Evolutionary conservation across 2,113 vertebrate genomes (phyloP).

Genomic region (Oryzias curvinotus): DNA sequence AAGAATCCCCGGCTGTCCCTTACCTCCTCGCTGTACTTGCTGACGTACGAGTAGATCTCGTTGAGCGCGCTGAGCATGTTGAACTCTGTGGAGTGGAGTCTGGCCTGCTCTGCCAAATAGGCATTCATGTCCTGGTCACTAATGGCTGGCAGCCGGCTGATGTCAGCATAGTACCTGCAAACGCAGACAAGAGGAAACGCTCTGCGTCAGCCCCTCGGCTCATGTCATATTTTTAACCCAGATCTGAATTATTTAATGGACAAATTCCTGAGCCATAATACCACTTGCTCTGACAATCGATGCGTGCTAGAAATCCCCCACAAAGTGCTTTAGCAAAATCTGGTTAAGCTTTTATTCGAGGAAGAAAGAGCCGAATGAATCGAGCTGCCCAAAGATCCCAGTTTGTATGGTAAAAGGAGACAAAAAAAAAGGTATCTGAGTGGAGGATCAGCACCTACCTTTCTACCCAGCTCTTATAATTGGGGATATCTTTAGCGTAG

Average conservation of each 20-base stretch:
- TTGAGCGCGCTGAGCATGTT: conserved; percentile 97
- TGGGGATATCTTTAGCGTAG: conserved; percentile 99
- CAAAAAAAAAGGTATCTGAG: conserved; percentile 16
- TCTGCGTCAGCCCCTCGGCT: conserved; percentile 22
- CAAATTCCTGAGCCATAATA: conserved; percentile 18
- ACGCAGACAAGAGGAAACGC: conserved; percentile 31
- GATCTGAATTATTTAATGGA: conserved; percentile 13
- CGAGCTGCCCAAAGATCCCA: conserved; percentile 28
- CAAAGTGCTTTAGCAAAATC: conserved; percentile 30
- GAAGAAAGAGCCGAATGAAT: conserved; percentile 38
- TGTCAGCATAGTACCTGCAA: conserved; percentile 95
- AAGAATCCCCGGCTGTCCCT: conserved; percentile 11
- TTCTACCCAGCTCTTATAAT: conserved; percentile 99
- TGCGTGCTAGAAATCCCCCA: conserved; percentile 4
- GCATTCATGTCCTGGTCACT: conserved; percentile 99
- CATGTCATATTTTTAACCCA: conserved; percentile 12
- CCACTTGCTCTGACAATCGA: conserved; percentile 23
- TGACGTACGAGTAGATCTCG: conserved; percentile 98
- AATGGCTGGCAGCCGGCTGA: conserved; percentile 93
- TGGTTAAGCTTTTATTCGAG: conserved; percentile 1
- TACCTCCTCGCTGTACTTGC: conserved; percentile 98
- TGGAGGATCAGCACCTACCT: conserved; percentile 78
- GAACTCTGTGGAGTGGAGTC: conserved; percentile 92
- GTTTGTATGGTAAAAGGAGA: conserved; percentile 33
- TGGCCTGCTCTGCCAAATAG: conserved; percentile 96